A percentile compares a stretch with the other conserved stretches of the same genome.
These are phyloP conservation scores for Clarias gariepinus DNA, from an alignment of 2,113 vertebrate species.

Conservation along the genomic window DNA sequence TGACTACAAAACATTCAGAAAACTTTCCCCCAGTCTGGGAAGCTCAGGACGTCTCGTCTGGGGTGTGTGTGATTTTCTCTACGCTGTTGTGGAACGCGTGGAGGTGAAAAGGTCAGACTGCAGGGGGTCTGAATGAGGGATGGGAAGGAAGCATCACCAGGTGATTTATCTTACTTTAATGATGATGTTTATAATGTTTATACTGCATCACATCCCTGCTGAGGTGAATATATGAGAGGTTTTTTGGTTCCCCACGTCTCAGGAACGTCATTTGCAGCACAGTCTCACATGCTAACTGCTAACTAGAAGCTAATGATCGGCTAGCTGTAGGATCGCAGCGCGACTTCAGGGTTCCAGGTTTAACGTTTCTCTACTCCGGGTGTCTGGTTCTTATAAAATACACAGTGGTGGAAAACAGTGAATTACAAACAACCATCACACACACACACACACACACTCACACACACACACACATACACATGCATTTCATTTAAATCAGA, in stretches of 20 bases:
- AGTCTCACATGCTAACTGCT: background rate
- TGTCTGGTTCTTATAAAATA: background rate
- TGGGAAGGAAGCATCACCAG: too few relatives aligned
- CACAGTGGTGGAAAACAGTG: background rate
- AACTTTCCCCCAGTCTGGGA: background rate
- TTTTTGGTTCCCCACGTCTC: too few relatives aligned
- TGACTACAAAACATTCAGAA: background rate
- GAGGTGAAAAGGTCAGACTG: too few relatives aligned
- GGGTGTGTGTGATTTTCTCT: too few relatives aligned
- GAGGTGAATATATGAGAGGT: too few relatives aligned
- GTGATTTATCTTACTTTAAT: too few relatives aligned
- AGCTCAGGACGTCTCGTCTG: background rate
- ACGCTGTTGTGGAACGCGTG: too few relatives aligned
- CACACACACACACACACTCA: background rate
- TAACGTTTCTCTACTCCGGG: background rate
- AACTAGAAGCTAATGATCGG: background rate
- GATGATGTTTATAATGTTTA: too few relatives aligned
- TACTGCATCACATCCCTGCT: too few relatives aligned
- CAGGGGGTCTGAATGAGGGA: too few relatives aligned
- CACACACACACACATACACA: background rate
- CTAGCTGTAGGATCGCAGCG: background rate
- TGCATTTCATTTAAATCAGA: background rate
- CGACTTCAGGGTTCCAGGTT: background rate
- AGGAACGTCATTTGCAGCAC: too few relatives aligned
- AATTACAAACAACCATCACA: background rate